Conservation (phyloP, 92 coral and sea anemone species). For the Epizoanthus fatuus region DNA sequence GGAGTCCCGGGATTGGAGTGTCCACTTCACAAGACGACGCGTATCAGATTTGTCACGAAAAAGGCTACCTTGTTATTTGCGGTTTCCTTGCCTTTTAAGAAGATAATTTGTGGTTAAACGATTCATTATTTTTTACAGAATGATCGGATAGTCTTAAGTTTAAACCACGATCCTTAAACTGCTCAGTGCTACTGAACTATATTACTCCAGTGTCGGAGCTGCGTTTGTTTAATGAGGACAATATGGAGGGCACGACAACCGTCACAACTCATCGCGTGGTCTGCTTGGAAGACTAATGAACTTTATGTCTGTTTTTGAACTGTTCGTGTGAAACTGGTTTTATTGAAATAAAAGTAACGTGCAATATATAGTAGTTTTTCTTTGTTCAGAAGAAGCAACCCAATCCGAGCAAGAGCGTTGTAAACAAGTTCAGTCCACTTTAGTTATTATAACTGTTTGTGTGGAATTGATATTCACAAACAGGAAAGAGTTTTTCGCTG, state of each 20-base stretch:
- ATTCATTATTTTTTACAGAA: conserved; percentile 48
- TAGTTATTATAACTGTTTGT: conserved; percentile 6
- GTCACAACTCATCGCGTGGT: not conserved
- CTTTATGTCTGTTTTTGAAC: conserved; percentile 11
- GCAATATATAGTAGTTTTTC: not conserved
- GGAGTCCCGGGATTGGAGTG: conserved; percentile 32
- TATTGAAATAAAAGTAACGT: not conserved
- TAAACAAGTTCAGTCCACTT: conserved; percentile 25
- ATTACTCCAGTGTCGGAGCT: conserved; percentile 1
- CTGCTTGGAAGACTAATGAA: conserved; percentile 10
- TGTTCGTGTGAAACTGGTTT: not conserved
- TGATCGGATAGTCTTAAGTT: conserved; percentile 53
- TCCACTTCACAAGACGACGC: conserved; percentile 16
- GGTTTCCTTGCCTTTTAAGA: conserved; percentile 53
- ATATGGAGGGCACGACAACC: not conserved
- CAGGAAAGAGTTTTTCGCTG: conserved; percentile 29
- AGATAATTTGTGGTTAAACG: conserved; percentile 56
- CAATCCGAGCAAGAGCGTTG: not conserved
- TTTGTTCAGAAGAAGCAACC: not conserved
- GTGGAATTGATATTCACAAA: conserved; percentile 41
- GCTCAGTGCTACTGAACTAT: conserved; percentile 6
- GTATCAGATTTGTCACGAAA: conserved; percentile 50
- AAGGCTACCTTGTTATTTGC: conserved; percentile 42
- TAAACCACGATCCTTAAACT: conserved; percentile 33
- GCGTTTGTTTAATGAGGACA: not conserved